Evolutionary conservation across 2,888 invertebrate species (phyloP), one percentile per base, ranked within the genome.

Genomic region (Urechis unicinctus): DNA sequence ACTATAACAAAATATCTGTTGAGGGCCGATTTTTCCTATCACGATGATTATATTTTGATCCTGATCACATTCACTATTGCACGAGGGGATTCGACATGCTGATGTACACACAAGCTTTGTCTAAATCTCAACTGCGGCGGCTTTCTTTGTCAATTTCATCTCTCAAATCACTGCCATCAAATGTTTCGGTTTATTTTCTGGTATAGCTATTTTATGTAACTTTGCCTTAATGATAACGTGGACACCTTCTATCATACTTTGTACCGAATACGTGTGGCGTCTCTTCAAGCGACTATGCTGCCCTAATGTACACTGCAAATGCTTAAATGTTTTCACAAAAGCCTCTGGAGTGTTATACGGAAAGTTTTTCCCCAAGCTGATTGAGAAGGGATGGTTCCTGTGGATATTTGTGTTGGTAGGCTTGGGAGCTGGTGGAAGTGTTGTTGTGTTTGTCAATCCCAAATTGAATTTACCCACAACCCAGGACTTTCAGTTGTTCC

Each of bases 41-140:
- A n/a, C n/a, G n/a, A n/a, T n/a, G n/a, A n/a, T n/a, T n/a, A n/a
- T n/a, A n/a, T n/a, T n/a, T n/a, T n/a, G n/a, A n/a, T n/a, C n/a
- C n/a, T n/a, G n/a, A n/a, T n/a, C n/a, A n/a, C n/a, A n/a, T n/a
- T n/a, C n/a, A n/a, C n/a, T n/a, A n/a, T n/a, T n/a, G n/a, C n/a
- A n/a, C n/a, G n/a, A n/a, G n/a, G n/a, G n/a, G n/a, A n/a, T n/a
- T n/a, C n/a, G n/a, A n/a, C n/a, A n/a, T n/a, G n/a, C n/a, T n/a
- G n/a, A n/a, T n/a, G n/a, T n/a, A n/a, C n/a, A n/a, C n/a, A n/a
- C n/a, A n/a, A n/a, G n/a, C n/a, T n/a, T n/a, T n/a, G n/a, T n/a
- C n/a, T n/a, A n/a, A n/a, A n/a, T 93, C 59, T 97, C 96, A 3
- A 97, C 97, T 29, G 88, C 94, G 6, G 88, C 89, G 53, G 95